Conservation (phyloP, 2,888 invertebrate genomes). For the Drosophila eohydei region DNA sequence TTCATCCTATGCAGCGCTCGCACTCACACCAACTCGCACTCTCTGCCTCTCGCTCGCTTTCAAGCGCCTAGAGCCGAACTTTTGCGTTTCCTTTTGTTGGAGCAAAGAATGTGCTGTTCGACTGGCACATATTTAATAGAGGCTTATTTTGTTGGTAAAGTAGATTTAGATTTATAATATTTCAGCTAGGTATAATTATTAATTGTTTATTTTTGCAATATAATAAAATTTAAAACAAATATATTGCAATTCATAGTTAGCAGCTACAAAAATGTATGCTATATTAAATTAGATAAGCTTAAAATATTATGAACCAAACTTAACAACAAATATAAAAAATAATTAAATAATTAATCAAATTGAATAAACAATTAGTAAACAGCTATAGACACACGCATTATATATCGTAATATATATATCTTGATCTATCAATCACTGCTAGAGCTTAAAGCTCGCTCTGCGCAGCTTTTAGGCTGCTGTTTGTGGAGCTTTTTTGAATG, state of each 20-base stretch:
- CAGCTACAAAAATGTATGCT: conserved; percentile 4
- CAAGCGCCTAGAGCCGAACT: conserved; percentile 15
- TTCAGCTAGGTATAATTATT: neutral
- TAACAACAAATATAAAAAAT: neutral
- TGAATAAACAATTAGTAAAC: neutral
- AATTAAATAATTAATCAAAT: neutral
- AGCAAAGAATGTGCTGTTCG: conserved; percentile 8
- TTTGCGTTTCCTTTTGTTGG: conserved; percentile 9
- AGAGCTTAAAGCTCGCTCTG: conserved; percentile 35
- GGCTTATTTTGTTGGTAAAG: neutral
- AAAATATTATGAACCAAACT: neutral
- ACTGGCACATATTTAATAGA: neutral
- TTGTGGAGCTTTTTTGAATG: conserved; percentile 6
- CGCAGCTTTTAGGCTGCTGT: conserved; percentile 38
- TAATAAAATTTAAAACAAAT: neutral
- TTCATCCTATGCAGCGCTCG: conserved; percentile 22
- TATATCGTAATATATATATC: neutral
- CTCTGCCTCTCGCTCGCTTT: conserved; percentile 7
- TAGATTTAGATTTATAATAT: neutral
- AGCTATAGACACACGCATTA: neutral
- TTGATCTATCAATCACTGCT: neutral
- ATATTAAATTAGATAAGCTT: neutral
- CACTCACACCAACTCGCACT: conserved; percentile 14
- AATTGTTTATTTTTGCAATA: neutral
- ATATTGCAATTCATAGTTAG: neutral